Evolutionary conservation across 2,888 invertebrate species (phyloP).

Genomic region (Epistrophe grossulariae): DNA sequence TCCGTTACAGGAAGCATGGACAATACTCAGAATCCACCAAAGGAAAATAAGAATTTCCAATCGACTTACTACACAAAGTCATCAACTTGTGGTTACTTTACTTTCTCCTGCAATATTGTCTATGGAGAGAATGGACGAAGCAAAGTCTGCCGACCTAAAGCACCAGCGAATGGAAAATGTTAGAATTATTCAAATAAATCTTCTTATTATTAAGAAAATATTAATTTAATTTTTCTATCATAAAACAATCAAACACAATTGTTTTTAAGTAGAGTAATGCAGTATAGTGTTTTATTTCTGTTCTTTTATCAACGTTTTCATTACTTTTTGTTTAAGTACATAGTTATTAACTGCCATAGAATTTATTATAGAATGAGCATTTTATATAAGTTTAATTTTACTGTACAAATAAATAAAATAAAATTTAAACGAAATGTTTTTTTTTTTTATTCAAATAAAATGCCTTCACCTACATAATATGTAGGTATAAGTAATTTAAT

Average conservation of each 20-base stretch:
- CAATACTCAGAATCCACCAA: constrained; percentile 85
- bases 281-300: constrained; percentile 1
- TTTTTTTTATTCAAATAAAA: too few species aligned
- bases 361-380: constrained; percentile 45
- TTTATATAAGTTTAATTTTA: constrained; percentile 65
- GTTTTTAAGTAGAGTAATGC: constrained; percentile 41
- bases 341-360: constrained; percentile 69
- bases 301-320: constrained; percentile 42
- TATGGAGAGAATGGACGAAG: constrained; percentile 90
- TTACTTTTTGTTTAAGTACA: constrained; percentile 34
- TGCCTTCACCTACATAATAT: too few species aligned
- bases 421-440: neutral
- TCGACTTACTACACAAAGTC: constrained; percentile 94
- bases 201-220: constrained; percentile 48
- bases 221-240: constrained; percentile 56
- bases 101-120: constrained; percentile 92
- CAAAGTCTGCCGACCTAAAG: constrained; percentile 92
- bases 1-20: constrained; percentile 91
- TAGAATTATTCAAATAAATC: constrained; percentile 74
- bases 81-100: constrained; percentile 94
- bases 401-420: constrained; percentile 70
- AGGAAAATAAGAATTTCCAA: constrained; percentile 89
- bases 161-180: constrained; percentile 89
- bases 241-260: constrained; percentile 37
- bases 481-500: too few species aligned